Evolutionary conservation across 2,113 vertebrate species (phyloP), one percentile per base, ranked within the genome.

Genomic region (Oryzias celebensis): DNA sequence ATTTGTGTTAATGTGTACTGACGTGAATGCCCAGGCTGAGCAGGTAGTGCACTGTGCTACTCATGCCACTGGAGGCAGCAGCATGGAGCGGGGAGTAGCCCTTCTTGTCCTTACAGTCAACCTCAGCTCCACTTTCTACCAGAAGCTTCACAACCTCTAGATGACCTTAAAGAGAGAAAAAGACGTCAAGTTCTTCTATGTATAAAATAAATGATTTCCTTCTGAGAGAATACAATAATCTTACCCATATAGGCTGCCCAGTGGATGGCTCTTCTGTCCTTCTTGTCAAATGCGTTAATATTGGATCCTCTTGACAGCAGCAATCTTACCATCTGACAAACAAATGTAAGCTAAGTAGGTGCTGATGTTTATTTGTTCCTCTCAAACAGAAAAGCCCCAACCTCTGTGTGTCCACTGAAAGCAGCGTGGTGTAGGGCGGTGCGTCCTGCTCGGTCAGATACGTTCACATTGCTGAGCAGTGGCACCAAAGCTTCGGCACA

Each of bases 221-320:
- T 4, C 52, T 44, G 7, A 26, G 3, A 12, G 1, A 57, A 28
- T 22, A 4, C 14, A 31, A 44, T 36, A 24, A 22, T 3, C 91
- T 83, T 92, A 99, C 97, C 97, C 97, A 98, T 98, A 85, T 96
- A 98, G 4, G 97, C 94, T 59, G 95, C 97, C 97, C 97, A 99
- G 67, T 99, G 97, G 71, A 98, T 93, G 50, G 97, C 96, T 80
- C 97, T 92, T 58, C 96, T 91, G 86, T 99, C 96, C 83, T 98
- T 98, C 90, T 98, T 98, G 88, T 99, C 97, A 90, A 98, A 98
- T 31, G 96, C 97, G 78, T 99, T 98, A 74, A 99, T 95, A 86
- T 98, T 98, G 84, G 97, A 96, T 81, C 97, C 97, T 94, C 95
- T 95, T 78, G 96, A 98, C 76, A 98, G 90, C 16, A 99, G 91